A percentile compares a stretch with the other conserved stretches of the same genome.
phyloP scores from a whole-genome alignment of 2,113 vertebrate genomes.

The Petrocephalus microphthalmus region DNA sequence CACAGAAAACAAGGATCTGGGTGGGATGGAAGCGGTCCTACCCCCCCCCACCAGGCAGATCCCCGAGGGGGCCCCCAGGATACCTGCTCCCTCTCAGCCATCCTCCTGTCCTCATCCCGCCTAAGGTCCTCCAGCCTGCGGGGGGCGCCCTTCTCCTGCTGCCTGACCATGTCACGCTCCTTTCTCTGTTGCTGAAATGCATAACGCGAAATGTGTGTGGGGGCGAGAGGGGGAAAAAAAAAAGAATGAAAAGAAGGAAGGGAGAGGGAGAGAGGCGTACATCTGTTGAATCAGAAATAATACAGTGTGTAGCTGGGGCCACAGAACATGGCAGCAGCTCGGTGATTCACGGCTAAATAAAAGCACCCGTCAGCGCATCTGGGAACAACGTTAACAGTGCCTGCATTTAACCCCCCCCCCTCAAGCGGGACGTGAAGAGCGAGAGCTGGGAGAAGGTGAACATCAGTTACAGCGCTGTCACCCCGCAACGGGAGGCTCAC shows the following conservation, averaged over 20 bases:
- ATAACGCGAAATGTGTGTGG: not conserved
- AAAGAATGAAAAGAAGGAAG: conserved; percentile 34
- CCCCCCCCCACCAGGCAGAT: conserved; percentile 18
- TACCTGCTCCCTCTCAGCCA: conserved; percentile 88
- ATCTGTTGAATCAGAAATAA: not conserved
- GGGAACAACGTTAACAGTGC: not conserved
- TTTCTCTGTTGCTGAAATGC: conserved; percentile 78
- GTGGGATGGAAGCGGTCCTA: not conserved
- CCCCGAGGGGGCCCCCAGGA: conserved; percentile 44
- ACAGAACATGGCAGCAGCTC: not conserved
- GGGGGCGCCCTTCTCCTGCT: conserved; percentile 82
- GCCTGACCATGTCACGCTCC: conserved; percentile 79
- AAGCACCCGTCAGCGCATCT: not conserved
- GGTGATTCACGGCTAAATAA: not conserved
- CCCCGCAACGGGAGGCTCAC: not conserved
- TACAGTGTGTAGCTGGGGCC: not conserved
- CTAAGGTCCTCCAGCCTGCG: conserved; percentile 80
- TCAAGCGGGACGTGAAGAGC: not conserved
- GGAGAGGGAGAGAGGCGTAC: not conserved
- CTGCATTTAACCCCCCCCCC: not conserved
- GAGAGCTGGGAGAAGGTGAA: not conserved
- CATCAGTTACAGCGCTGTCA: not conserved
- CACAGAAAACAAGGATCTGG: not conserved
- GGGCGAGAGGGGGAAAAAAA: not conserved
- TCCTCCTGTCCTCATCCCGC: conserved; percentile 78